Evolutionary conservation across 2,888 invertebrate genomes (phyloP).

Genomic region (Temnothorax rugatulus): DNA sequence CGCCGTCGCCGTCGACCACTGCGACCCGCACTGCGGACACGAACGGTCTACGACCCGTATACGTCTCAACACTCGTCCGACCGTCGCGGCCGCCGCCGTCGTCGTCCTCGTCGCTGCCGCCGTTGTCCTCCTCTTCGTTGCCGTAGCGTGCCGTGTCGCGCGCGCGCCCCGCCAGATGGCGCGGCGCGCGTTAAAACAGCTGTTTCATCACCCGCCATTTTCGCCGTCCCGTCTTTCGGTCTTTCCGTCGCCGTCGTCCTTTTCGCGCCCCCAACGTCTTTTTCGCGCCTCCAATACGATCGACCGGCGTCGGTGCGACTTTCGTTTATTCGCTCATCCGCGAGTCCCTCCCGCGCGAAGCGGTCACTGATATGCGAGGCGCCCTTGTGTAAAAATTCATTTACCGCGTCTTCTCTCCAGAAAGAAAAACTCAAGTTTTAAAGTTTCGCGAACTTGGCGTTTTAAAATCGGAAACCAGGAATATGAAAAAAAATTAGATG

Average conservation of each 20-base stretch:
- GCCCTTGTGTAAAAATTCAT: neutral
- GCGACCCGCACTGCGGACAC: constrained; percentile 54
- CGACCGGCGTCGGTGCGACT: neutral
- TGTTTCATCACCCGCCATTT: constrained; percentile 72
- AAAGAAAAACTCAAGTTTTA: neutral
- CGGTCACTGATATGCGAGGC: too few species aligned
- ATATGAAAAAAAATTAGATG: neutral
- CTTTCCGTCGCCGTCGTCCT: neutral
- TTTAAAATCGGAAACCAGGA: neutral
- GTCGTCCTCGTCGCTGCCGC: constrained; percentile 23
- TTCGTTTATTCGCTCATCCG: constrained; percentile 3
- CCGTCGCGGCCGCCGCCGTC: constrained; percentile 37
- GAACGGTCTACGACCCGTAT: constrained; percentile 59
- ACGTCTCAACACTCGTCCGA: constrained; percentile 32
- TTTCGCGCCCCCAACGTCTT: neutral
- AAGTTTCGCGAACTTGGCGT: neutral
- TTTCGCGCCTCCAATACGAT: neutral
- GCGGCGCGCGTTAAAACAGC: constrained; percentile 67
- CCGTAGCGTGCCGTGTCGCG: constrained; percentile 64
- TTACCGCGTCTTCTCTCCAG: neutral
- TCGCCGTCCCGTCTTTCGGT: neutral
- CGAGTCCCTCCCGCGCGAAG: neutral
- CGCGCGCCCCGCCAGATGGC: constrained; percentile 76
- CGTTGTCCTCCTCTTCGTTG: constrained; percentile 49
- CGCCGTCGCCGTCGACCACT: constrained; percentile 41